A percentile compares a stretch with the other conserved stretches of the same genome.
Conservation (phyloP, 30 jellyfish, hydroid and myxozoan genomes). For the Aurelia coerulea region DNA sequence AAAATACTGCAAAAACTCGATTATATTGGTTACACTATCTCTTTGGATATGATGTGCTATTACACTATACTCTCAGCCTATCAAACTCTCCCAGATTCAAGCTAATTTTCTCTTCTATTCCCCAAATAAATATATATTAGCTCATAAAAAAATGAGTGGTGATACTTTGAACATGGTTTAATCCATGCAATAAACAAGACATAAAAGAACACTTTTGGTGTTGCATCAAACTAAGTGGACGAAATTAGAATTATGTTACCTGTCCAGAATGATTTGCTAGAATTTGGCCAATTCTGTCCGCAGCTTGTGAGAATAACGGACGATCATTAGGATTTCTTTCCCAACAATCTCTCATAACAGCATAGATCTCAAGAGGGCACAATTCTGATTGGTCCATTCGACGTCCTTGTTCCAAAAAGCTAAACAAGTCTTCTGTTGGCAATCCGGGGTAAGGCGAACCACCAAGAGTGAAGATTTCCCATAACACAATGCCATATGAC, state of each 20-base stretch:
- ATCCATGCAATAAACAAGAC: no score
- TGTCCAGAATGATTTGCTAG: slow-evolving; percentile 60
- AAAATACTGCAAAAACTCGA: no score
- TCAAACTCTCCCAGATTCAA: no score
- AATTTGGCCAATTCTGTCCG: slow-evolving; percentile 64
- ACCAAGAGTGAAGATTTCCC: slow-evolving; percentile 98
- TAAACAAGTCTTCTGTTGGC: slow-evolving; percentile 90
- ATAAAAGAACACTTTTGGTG: no score
- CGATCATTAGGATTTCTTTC: slow-evolving; percentile 88
- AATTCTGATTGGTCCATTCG: slow-evolving; percentile 96
- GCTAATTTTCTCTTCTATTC: no score
- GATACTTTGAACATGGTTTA: no score
- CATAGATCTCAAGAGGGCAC: slow-evolving; percentile 91
- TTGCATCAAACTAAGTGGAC: no score
- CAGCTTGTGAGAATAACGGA: slow-evolving; percentile 85
- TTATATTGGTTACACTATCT: no score
- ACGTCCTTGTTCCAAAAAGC: slow-evolving; percentile 85
- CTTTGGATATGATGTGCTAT: no score
- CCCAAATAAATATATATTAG: no score
- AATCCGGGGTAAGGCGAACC: slow-evolving; percentile 99
- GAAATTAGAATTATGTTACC: slow-evolving; percentile 1
- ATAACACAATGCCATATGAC: slow-evolving; percentile 95
- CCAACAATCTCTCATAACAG: slow-evolving; percentile 96
- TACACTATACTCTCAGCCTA: no score
- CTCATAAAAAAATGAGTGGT: no score